Base-by-base conservation (phyloP, 64 coral and sea anemone species). In the Stylophora pistillata region DNA sequence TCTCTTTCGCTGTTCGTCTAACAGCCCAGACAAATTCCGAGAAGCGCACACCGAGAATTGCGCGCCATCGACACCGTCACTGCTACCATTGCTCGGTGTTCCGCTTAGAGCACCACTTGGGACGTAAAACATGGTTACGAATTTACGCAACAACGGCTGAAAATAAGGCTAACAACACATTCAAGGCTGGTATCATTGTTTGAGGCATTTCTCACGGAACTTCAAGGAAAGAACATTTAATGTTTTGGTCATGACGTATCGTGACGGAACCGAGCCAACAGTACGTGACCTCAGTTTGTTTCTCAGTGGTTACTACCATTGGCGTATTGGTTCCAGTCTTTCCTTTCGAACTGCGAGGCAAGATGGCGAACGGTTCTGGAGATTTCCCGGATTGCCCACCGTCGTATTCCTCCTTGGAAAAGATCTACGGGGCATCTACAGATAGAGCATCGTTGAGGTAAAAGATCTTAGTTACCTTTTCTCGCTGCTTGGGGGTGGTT, bases 1-100 rank as follows among this genome's bases (percentile, higher is more conserved):
- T 82, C 74, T 97, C 71, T 88, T 86, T 37, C 89, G 89, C 55
- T 97, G 95, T 66, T 93, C 92, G 31, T 91, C 95, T 75, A 97
- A 58, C 23, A 97, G 56, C 37, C 95, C 82, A 20, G 91, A 63
- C 0, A 92, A 86, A 57, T 93, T 90, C 23, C 37, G 66, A 14
- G 80, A 54, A 82, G 79, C 30, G 26, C 78, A 32, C 1, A 17
- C 61, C 0, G 20, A 33, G 27, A 62, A 47, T 47, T 47, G 33
- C 17, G 15, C 84, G 55, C 72, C 68, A 87, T 86, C 54, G 5
- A 18, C 53, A 56, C 92, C 86, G 9, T 88, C 92, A 53, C 82
- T 89, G 0, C 59, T 76, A 14, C 88, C 41, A 1, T 79, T 81
- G 34, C 81, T 71, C 0, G 78, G 60, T 9, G 78, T 55, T 68